Evolutionary conservation across 2,888 invertebrate genomes (phyloP).

Genomic region (Hylaea fasciaria): DNA sequence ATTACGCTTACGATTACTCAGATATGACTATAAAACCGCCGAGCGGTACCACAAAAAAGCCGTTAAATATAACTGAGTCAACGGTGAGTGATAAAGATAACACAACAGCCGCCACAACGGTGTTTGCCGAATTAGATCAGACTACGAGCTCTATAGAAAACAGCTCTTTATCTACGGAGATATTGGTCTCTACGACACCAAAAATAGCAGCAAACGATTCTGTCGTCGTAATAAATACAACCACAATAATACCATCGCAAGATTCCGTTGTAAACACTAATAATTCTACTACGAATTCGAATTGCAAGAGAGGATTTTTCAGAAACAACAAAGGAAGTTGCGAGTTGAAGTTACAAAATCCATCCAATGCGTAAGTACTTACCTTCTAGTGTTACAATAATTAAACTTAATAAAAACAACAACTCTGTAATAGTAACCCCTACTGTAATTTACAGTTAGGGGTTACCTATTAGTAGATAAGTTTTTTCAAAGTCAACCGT

Average conservation of each 20-base stretch:
- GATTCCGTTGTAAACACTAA: conserved; percentile 22
- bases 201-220: conserved; percentile 17
- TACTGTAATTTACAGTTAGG: too few species aligned
- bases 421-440: too few species aligned
- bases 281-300: conserved; percentile 37
- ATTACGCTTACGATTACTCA: conserved; percentile 89
- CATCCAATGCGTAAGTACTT: conserved; percentile 74
- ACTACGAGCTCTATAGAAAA: conserved; percentile 45
- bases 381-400: too few species aligned
- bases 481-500: too few species aligned
- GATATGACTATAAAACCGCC: conserved; percentile 89
- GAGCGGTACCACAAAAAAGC: conserved; percentile 73
- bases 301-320: conserved; percentile 73
- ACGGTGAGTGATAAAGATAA: conserved; percentile 51
- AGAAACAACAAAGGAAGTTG: conserved; percentile 72
- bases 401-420: too few species aligned
- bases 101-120: conserved; percentile 46
- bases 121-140: conserved; percentile 38
- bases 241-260: conserved; percentile 32
- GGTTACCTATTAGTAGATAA: too few species aligned
- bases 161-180: conserved; percentile 42
- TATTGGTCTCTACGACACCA: conserved; percentile 31
- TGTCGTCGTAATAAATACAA: conserved; percentile 39
- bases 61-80: conserved; percentile 61
- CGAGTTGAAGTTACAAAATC: conserved; percentile 68